Base-by-base conservation (phyloP, 2,113 vertebrate genomes). In the zebrafish (Danio rerio) region DNA sequence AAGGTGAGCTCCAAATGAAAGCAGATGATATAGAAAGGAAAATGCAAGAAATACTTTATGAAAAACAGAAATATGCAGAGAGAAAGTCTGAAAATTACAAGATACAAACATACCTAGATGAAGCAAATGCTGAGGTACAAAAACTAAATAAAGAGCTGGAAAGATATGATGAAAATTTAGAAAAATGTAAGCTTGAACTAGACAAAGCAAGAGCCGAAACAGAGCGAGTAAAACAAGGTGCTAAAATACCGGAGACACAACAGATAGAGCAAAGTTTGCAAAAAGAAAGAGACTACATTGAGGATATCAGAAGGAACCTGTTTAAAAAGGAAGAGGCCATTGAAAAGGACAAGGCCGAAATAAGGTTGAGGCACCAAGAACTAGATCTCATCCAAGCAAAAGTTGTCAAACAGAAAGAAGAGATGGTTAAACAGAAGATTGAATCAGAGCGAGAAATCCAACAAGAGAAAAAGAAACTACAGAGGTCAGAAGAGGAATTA, bases 1-100 rank as follows among this genome's bases (percentile, higher is more conserved):
- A 56, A 18, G 66, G 9, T 4, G 63, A 73, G n/a, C 21, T 82
- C n/a, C 7, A 84, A 11, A 78, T 20, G 50, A 55, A 83, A 58
- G 59, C 43, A 10, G 72, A 84, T 18, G 69, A 78, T 58, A 5
- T 78, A 52, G 75, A 87, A 69, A 81, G 15, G 40, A 84, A 43
- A n/a, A 86, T 76, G 62, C 80, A n/a, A 7, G 56, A 42, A 7
- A 68, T 8, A 72, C 6, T 7, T 50, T 65, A 31, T 12, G 13
- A 47, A 56, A 78, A 1, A 10, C 82, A 18, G 42, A 50, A 15
- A 80, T 5, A 78, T 90, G 3, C 87, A 89, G 58, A 40, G 9
- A 13, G n/a, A 50, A 49, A 59, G 21, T 43, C 53, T 86, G 81
- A 88, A 45, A 79, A 65, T 5, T 49, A 6, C 82, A 9, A 81